Percentiles rank a stretch among this genome's conserved stretches.
These are phyloP conservation scores for Eupsilia transversa DNA, from an alignment of 2,888 invertebrate species.

Conservation along the genomic window DNA sequence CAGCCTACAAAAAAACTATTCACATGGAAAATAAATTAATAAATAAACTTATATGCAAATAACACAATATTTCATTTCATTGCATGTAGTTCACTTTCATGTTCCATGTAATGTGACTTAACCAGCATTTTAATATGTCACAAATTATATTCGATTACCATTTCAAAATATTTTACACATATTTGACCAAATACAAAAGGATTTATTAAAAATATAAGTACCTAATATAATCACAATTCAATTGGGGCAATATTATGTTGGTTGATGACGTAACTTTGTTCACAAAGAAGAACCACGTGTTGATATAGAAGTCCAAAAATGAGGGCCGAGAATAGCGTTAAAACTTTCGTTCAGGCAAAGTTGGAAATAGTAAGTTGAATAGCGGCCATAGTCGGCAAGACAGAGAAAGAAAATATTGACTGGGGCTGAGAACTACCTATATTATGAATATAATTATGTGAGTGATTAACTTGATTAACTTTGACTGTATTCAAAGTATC, in stretches of 20 bases:
- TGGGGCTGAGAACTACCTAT: slow-evolving; percentile 10
- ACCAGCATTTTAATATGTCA: slow-evolving; percentile 7
- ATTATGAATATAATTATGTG: not conserved
- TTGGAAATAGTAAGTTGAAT: not conserved
- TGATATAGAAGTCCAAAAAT: not conserved
- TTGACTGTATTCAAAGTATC: no score
- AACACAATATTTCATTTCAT: slow-evolving; percentile 35
- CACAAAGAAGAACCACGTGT: not conserved
- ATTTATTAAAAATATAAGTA: slow-evolving; percentile 15
- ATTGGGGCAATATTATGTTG: slow-evolving; percentile 32
- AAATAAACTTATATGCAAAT: slow-evolving; percentile 36
- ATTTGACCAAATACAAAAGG: slow-evolving; percentile 16
- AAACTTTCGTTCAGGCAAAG: not conserved
- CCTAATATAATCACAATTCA: slow-evolving; percentile 16
- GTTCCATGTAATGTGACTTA: slow-evolving; percentile 7
- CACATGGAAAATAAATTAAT: slow-evolving; percentile 56
- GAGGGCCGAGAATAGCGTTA: not conserved
- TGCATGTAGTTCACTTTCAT: slow-evolving; percentile 26
- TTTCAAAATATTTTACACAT: slow-evolving; percentile 20
- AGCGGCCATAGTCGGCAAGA: not conserved
- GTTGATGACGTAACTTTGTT: not conserved
- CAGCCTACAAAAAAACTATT: slow-evolving; percentile 62
- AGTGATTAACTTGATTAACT: slow-evolving; percentile 7
- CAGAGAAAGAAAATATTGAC: slow-evolving; percentile 3
- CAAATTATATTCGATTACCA: slow-evolving; percentile 19